These are phyloP conservation scores for Ecliptopera silaceata DNA, from an alignment of 2,888 invertebrate genomes.

Conservation along the genomic window DNA sequence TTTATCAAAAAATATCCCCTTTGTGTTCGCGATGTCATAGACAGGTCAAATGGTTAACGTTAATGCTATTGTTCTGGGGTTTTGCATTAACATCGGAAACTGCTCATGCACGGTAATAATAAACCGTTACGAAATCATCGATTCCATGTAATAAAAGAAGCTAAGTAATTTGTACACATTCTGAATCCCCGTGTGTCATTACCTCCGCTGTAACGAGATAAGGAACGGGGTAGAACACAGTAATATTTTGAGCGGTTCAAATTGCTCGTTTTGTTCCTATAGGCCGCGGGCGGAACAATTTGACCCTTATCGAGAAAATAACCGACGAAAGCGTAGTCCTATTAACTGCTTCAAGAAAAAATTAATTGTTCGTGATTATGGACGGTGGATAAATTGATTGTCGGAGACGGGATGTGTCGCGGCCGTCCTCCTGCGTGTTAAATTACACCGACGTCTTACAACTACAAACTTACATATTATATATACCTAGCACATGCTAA, in stretches of 20 bases:
- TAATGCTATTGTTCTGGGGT: slow-evolving; percentile 30
- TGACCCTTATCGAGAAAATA: slow-evolving; percentile 79
- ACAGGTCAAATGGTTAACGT: slow-evolving; percentile 52
- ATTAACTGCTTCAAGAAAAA: slow-evolving; percentile 70
- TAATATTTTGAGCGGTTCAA: slow-evolving; percentile 67
- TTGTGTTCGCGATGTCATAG: slow-evolving; percentile 53
- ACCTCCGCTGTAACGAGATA: slow-evolving; percentile 59
- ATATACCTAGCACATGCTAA: slow-evolving; percentile 34
- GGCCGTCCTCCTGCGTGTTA: slow-evolving; percentile 47
- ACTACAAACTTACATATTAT: slow-evolving; percentile 11
- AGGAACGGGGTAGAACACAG: slow-evolving; percentile 60
- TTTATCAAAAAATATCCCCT: slow-evolving; percentile 72
- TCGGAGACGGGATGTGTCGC: slow-evolving; percentile 60
- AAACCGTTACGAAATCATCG: slow-evolving; percentile 26
- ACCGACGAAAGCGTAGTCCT: slow-evolving; percentile 71
- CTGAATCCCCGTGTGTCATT: slow-evolving; percentile 49
- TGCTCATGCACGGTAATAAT: slow-evolving; percentile 13
- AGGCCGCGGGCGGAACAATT: slow-evolving; percentile 73
- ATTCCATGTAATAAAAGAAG: slow-evolving; percentile 8
- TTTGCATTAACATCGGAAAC: slow-evolving; percentile 25
- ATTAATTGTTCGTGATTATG: slow-evolving; percentile 77
- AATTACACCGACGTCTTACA: slow-evolving; percentile 42
- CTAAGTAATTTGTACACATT: slow-evolving; percentile 29
- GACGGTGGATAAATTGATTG: slow-evolving; percentile 74
- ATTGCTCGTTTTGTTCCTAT: slow-evolving; percentile 71